These are phyloP conservation scores for Sebastes minor DNA, from an alignment of 2,797 vertebrate genomes.

Conservation along the genomic window DNA sequence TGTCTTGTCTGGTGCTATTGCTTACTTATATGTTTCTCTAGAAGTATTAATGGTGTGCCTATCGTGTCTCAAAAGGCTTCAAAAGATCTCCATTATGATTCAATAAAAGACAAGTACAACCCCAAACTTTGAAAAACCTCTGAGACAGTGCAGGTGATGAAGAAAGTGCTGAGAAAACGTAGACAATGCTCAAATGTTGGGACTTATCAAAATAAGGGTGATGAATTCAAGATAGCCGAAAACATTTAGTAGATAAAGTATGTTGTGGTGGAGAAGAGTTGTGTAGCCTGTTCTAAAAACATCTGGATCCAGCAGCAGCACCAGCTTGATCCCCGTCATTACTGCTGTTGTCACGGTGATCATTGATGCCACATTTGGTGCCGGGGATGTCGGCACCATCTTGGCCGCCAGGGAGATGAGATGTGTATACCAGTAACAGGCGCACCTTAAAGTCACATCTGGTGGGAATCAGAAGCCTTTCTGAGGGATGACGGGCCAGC, in stretches of 20 bases:
- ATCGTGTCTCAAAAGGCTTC: too few relatives aligned
- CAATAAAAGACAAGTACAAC: neutral
- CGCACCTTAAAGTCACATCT: conserved; percentile 7
- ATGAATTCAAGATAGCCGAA: neutral
- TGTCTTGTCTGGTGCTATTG: too few relatives aligned
- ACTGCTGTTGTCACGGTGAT: neutral
- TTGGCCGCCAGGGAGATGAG: neutral
- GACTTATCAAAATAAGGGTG: neutral
- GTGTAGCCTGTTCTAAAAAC: neutral
- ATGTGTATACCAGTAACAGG: neutral
- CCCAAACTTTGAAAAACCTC: neutral
- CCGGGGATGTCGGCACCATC: neutral
- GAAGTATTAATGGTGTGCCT: neutral
- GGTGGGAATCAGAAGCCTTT: neutral
- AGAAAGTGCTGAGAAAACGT: neutral
- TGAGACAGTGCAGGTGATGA: neutral
- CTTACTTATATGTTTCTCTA: too few relatives aligned
- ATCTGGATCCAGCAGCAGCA: neutral
- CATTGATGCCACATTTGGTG: neutral
- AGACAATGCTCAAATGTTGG: neutral
- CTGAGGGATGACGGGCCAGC: neutral
- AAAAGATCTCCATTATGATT: too few relatives aligned
- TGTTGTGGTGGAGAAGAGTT: neutral
- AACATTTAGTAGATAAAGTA: neutral
- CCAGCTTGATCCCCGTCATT: neutral